Base-by-base conservation (phyloP, 2,797 vertebrate genomes). In the Pipistrellus pipistrellus region DNA sequence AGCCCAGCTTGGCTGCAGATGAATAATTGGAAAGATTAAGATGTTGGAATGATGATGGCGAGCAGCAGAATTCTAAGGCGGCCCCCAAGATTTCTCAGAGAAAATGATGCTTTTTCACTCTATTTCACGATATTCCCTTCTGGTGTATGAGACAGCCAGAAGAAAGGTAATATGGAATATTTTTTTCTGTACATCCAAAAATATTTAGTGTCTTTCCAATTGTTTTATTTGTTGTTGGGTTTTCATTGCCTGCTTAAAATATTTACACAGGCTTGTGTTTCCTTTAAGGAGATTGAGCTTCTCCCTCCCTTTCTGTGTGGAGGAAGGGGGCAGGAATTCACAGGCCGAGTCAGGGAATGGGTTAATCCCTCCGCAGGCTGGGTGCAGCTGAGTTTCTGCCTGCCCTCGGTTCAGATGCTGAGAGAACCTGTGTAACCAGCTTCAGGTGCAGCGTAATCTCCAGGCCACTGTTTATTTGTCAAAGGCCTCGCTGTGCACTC, bases 401-500 rank as follows among this genome's bases (percentile, higher is more conserved):
- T 51, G 27, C 84, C 88, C 77, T 64, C 80, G 57, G 91, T 94
- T 93, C 93, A 93, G 94, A 96, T 82, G 96, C 91, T 95, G 75
- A 95, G 82, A 95, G 91, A 96, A 96, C 93, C 93, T 94, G 80
- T 82, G 68, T 97, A 96, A 96, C 96, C 93, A 97, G 94, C 93
- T 95, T 97, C 97, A 97, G 96, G 97, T 97, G 97, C 94, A 88
- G 94, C 48, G 90, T 96, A 96, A 97, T 97, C 96, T 96, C 90
- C 53, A 32, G 96, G 94, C 96, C 96, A 96, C 97, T 97, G 96
- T 97, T 97, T 96, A 97, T 97, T 97, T 97, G 97, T 97, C 96
- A 93, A 76, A 93, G 95, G 95, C 95, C 95, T 96, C 57, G 90
- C 91, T 90, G 95, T 96, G 96, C 85, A 96, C 96, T 97, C 90